phyloP scores from a whole-genome alignment of 2,113 vertebrate genomes.

The Climacteris rufus region DNA sequence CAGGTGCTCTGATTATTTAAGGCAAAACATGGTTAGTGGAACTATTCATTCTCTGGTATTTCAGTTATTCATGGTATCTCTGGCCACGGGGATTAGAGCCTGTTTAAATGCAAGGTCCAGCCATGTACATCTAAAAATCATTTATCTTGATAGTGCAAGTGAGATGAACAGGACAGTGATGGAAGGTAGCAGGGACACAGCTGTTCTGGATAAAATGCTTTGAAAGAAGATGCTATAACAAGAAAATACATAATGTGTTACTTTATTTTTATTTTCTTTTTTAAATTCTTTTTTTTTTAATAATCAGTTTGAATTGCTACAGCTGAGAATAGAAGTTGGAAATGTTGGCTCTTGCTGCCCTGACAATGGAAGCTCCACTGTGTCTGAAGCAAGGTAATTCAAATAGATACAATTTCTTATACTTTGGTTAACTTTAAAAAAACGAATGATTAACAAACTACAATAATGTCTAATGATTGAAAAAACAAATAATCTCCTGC shows the following conservation, averaged over 20 bases:
- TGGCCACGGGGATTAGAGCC: background rate
- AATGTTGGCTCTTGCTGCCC: background rate
- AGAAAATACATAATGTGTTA: background rate
- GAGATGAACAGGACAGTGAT: background rate
- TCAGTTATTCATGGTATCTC: constrained; percentile 43
- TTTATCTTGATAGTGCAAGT: background rate
- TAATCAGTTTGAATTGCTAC: background rate
- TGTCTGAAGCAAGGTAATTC: background rate
- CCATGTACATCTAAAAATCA: background rate
- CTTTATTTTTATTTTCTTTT: background rate
- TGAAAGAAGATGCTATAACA: background rate
- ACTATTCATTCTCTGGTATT: constrained; percentile 34
- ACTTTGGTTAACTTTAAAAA: constrained; percentile 15
- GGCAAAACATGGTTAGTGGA: constrained; percentile 4
- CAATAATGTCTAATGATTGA: background rate
- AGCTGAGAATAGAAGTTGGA: background rate
- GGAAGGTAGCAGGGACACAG: background rate
- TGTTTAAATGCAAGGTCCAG: constrained; percentile 7
- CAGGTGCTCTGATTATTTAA: constrained; percentile 48
- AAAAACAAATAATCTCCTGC: background rate
- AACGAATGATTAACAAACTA: constrained; percentile 7
- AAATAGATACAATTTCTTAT: background rate
- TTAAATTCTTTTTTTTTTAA: background rate
- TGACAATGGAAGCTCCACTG: background rate
- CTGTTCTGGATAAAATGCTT: background rate